Percentiles rank a stretch among this genome's conserved stretches.
Conservation (phyloP, 2,113 vertebrate species). For the Brienomyrus brachyistius region DNA sequence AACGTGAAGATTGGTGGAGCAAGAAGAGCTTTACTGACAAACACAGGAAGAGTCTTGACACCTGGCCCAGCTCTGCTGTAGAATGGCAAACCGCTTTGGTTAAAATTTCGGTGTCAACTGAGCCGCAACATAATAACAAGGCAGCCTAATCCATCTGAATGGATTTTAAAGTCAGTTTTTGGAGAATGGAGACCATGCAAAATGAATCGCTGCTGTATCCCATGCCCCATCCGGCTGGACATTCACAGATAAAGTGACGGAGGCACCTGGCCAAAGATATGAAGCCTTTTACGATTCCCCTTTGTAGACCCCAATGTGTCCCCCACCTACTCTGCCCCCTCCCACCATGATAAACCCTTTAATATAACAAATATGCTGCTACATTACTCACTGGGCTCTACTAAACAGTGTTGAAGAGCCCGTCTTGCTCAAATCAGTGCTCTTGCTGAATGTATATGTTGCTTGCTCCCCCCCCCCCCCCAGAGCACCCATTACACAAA, state of each 20-base stretch:
- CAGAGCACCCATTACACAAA: too few relatives aligned
- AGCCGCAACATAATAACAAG: background rate
- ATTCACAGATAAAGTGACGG: background rate
- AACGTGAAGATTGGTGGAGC: background rate
- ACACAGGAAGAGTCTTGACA: background rate
- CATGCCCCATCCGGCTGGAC: background rate
- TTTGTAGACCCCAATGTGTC: slow-evolving; percentile 8
- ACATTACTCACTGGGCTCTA: too few relatives aligned
- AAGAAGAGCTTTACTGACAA: background rate
- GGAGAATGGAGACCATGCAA: background rate
- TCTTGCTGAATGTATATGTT: background rate
- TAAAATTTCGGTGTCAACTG: background rate
- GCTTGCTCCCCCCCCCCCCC: too few relatives aligned
- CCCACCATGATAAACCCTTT: background rate
- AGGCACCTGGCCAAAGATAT: background rate
- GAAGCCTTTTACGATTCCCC: slow-evolving; percentile 29
- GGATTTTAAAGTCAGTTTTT: background rate
- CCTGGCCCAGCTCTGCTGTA: background rate
- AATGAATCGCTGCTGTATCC: background rate
- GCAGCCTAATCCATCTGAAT: background rate
- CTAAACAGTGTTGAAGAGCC: too few relatives aligned
- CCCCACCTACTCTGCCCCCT: too few relatives aligned
- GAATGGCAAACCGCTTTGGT: background rate
- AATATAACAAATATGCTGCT: too few relatives aligned
- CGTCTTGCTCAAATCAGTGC: background rate